Conservation (phyloP, 23 tunicate genomes). For the Halocynthia roretzi region DNA sequence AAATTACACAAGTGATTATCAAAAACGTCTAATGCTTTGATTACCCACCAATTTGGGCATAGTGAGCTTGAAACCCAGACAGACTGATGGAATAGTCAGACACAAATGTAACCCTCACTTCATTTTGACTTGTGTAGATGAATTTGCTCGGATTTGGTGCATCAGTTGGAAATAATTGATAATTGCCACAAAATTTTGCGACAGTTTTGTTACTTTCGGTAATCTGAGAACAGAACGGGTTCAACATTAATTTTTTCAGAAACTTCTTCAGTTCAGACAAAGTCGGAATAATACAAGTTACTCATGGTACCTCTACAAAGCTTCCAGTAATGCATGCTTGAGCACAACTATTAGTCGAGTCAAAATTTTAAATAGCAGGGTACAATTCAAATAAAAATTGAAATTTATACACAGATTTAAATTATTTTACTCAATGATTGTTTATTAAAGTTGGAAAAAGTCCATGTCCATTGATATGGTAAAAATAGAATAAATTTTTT, state of each 20-base stretch:
- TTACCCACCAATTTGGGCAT: conserved; percentile 34
- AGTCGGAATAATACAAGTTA: not conserved
- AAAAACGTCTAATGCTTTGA: no score
- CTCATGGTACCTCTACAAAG: not conserved
- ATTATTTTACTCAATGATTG: no score
- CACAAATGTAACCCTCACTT: conserved; percentile 43
- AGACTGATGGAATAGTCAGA: conserved; percentile 53
- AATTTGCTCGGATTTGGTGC: conserved; percentile 14
- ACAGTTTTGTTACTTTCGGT: conserved; percentile 2
- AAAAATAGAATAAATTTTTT: no score
- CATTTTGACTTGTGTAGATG: conserved; percentile 30
- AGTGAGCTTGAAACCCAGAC: conserved; percentile 52
- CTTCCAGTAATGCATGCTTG: no score
- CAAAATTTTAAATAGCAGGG: no score
- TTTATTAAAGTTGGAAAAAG: no score
- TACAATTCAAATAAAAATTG: no score
- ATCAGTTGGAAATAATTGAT: not conserved
- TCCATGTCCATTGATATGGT: no score
- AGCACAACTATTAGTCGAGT: no score
- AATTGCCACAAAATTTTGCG: conserved; percentile 13
- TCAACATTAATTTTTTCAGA: no score
- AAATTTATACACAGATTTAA: no score
- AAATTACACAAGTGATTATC: not conserved
- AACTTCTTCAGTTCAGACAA: no score
- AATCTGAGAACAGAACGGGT: not conserved